phyloP scores from a whole-genome alignment of 2,888 invertebrate species.

The Xestobium rufovillosum region DNA sequence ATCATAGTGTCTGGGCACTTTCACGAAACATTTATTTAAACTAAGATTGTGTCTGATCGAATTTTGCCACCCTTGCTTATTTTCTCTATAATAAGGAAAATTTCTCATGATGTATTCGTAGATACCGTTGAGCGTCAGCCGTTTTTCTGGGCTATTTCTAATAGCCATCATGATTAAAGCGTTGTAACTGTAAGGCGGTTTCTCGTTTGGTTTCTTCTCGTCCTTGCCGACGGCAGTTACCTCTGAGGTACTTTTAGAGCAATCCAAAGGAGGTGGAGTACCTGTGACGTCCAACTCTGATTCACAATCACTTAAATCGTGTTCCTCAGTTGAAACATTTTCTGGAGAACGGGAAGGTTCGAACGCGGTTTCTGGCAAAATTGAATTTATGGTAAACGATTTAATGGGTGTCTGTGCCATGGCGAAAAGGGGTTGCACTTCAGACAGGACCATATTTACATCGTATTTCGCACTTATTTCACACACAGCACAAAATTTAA shows the following conservation, averaged over 20 bases:
- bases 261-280: constrained; percentile 66
- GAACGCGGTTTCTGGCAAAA: constrained; percentile 60
- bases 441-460: constrained; percentile 29
- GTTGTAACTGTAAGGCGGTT: constrained; percentile 97
- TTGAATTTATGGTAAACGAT: constrained; percentile 75
- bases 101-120: constrained; percentile 98
- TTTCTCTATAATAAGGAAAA: constrained; percentile 96
- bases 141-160: constrained; percentile 81
- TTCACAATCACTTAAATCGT: constrained; percentile 54
- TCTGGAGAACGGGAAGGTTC: constrained; percentile 12
- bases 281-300: constrained; percentile 72
- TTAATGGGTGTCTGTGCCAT: constrained; percentile 58
- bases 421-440: constrained; percentile 17
- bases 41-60: constrained; percentile 96
- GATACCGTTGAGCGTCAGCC: constrained; percentile 91
- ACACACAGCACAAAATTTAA: neutral
- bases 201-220: constrained; percentile 73
- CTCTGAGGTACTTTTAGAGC: constrained; percentile 46
- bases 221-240: constrained; percentile 31
- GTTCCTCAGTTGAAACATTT: constrained; percentile 19
- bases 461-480: constrained; percentile 11
- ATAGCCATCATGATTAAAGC: constrained; percentile 99
- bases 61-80: constrained; percentile 99
- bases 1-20: constrained; percentile 94
- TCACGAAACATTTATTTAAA: constrained; percentile 97